These are phyloP conservation scores for Melanotaenia maccullochi DNA, from an alignment of 2,797 vertebrate species.

Conservation along the genomic window DNA sequence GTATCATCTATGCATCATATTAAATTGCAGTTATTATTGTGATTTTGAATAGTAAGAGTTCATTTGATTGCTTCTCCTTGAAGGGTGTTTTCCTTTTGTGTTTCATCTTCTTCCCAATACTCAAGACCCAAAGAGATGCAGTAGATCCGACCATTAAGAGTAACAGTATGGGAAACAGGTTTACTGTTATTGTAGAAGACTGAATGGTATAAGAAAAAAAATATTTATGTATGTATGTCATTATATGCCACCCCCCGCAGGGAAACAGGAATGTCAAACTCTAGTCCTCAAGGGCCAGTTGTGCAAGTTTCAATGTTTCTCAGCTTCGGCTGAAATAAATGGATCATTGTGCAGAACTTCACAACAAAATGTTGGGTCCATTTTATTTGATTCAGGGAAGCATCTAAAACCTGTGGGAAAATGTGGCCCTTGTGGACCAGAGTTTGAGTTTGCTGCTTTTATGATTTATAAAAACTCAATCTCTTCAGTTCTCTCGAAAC, in stretches of 20 bases:
- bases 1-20: conserved; percentile 58
- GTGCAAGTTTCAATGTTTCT: not conserved
- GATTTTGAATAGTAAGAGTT: conserved; percentile 36
- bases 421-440: not conserved
- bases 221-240: conserved; percentile 5
- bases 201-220: conserved; percentile 15
- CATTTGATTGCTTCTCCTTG: conserved; percentile 46
- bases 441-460: conserved; percentile 8
- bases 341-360: not conserved
- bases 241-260: not conserved
- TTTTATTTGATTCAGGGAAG: not conserved
- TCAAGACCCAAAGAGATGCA: conserved; percentile 21
- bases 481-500: conserved; percentile 37
- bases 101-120: conserved; percentile 21
- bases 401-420: not conserved
- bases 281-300: not conserved
- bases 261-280: not conserved
- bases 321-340: not conserved
- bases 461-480: conserved; percentile 63
- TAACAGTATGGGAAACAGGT: conserved; percentile 12
- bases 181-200: conserved; percentile 14
- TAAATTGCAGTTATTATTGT: conserved; percentile 42
- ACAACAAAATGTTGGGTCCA: not conserved
- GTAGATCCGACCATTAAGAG: conserved; percentile 11
- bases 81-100: conserved; percentile 33